Base-by-base conservation (phyloP, 2,797 vertebrate species). In the Balearica regulorum region DNA sequence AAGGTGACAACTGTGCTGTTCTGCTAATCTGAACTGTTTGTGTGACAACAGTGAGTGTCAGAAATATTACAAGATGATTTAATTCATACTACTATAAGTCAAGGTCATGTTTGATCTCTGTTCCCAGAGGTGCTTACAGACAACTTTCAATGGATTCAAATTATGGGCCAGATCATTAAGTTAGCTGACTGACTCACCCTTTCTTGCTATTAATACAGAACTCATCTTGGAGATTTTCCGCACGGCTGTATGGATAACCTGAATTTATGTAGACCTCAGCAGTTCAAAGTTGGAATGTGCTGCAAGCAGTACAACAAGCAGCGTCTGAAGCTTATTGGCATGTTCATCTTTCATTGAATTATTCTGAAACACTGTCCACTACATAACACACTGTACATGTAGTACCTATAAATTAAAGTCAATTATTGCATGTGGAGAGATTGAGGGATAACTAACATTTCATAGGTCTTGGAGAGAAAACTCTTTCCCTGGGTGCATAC, bases 61-160 rank as follows among this genome's bases (percentile, higher is more conserved):
- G 65, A 95, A 95, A 80, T 66, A 94, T 65, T 90, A 77, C 17
- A 71, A 69, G 70, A 97, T 96, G n/a, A 98, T 98, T 97, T 97
- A 98, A 98, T 98, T 97, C 73, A 15, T 90, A 64, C 54, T 78
- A 87, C 55, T 79, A 9, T 65, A 95, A 98, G 84, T 97, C 98
- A 98, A 98, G 98, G 98, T 98, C 98, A 97, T 68, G 89, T 94
- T 98, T 98, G 97, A 97, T 98, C 97, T 98, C 83, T 89, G 49
- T 93, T 98, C 97, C 88, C 97, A 85, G 62, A 98, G 96, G 95
- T 97, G 97, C 96, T 98, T 98, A 97, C 69, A 96, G 94, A 96
- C 92, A 96, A 58, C 83, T 98, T 98, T 98, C 91, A 97, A 91
- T 97, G 94, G 96, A 97, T 98, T 97, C 97, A 97, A 97, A 97